Percentiles rank a stretch among this genome's conserved stretches.
phyloP scores from a whole-genome alignment of 2,888 invertebrate species.

The Trimorus sp. region DNA sequence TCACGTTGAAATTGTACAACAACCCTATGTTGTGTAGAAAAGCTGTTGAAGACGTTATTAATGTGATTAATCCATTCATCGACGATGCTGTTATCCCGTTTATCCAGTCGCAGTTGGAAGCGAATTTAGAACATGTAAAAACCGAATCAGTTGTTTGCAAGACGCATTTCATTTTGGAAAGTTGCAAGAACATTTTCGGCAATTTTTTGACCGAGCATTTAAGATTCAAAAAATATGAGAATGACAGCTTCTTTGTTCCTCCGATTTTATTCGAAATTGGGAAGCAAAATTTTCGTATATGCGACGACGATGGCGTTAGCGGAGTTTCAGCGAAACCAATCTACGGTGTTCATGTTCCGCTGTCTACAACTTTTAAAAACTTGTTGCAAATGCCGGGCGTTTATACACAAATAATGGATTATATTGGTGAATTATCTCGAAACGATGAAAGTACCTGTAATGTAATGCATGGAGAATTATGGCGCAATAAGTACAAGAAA shows the following conservation, averaged over 20 bases:
- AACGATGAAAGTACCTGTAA: not conserved
- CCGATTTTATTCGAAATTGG: slow-evolving; percentile 20
- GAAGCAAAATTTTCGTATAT: not conserved
- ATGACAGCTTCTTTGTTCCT: slow-evolving; percentile 34
- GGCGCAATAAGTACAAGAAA: no score
- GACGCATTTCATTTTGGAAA: slow-evolving; percentile 1
- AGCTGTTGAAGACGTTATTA: no score
- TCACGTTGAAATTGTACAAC: no score
- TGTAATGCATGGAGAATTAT: slow-evolving; percentile 3
- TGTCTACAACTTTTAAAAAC: slow-evolving; percentile 14
- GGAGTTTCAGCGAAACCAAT: not conserved
- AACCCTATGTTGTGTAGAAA: no score
- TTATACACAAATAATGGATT: not conserved
- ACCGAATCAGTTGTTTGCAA: slow-evolving; percentile 9
- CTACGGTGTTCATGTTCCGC: not conserved
- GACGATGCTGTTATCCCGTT: slow-evolving; percentile 25
- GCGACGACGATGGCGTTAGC: not conserved
- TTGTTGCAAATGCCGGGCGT: slow-evolving; percentile 3
- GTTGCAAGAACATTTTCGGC: slow-evolving; percentile 30
- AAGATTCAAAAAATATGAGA: slow-evolving; percentile 40
- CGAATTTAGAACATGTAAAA: not conserved
- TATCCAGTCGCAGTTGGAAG: slow-evolving; percentile 12
- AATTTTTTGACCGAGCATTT: slow-evolving; percentile 53
- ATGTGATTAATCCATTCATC: slow-evolving; percentile 26
- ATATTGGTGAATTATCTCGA: not conserved